phyloP scores from a whole-genome alignment of 2,113 vertebrate genomes.

The Carettochelys insculpta region DNA sequence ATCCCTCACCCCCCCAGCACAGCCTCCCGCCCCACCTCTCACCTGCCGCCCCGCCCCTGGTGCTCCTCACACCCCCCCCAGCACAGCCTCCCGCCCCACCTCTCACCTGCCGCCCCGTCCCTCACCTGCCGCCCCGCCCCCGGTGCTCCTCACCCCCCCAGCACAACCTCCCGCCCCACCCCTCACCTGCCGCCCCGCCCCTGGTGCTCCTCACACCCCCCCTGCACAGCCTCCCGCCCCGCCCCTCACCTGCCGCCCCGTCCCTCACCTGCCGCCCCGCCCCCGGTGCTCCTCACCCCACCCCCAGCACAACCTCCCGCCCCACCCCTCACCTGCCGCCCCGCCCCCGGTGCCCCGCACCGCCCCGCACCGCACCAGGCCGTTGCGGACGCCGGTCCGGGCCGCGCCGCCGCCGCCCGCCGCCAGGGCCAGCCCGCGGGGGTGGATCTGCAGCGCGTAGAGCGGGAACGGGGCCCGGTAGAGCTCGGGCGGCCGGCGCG shows the following conservation, averaged over 20 bases:
- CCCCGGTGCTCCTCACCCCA: slow-evolving; percentile 58
- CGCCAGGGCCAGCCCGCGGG: slow-evolving; percentile 83
- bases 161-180: background rate
- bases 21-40: no score
- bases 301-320: no score
- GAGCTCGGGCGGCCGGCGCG: slow-evolving; percentile 82
- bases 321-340: slow-evolving; percentile 72
- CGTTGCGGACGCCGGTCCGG: slow-evolving; percentile 93
- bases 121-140: background rate
- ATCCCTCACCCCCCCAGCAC: no score
- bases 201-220: no score
- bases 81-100: slow-evolving; percentile 75
- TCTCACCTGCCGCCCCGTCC: slow-evolving; percentile 66
- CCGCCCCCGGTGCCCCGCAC: slow-evolving; percentile 80
- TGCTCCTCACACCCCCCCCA: background rate
- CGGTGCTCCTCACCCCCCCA: background rate
- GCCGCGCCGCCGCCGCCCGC: slow-evolving; percentile 92
- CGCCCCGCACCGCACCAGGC: slow-evolving; percentile 77
- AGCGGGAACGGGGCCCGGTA: slow-evolving; percentile 94
- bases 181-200: background rate
- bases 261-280: slow-evolving; percentile 85
- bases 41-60: slow-evolving; percentile 82
- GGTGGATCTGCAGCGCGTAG: slow-evolving; percentile 86
- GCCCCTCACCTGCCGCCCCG: no score
- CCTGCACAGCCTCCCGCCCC: background rate